phyloP scores from a whole-genome alignment of 2,797 vertebrate species.

The Sparidentex hasta region DNA sequence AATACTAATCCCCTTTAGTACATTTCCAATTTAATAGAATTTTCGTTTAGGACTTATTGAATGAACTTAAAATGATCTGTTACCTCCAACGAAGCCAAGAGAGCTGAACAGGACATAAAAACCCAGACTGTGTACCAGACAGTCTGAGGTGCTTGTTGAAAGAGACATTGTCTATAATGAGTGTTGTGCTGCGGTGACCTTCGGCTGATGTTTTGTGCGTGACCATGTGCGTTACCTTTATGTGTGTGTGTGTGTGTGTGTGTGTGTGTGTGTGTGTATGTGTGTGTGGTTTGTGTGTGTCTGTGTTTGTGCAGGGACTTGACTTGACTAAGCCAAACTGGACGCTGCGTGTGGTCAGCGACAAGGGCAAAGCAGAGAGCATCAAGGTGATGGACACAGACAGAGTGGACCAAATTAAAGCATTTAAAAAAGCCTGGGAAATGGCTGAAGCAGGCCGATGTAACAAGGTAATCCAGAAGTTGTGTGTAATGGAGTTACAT shows the following conservation, averaged over 20 bases:
- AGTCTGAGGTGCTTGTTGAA: conserved; percentile 35
- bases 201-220: conserved; percentile 35
- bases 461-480: conserved; percentile 86
- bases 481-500: not conserved
- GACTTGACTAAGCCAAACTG: conserved; percentile 87
- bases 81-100: conserved; percentile 36
- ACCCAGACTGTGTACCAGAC: conserved; percentile 40
- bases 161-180: conserved; percentile 21
- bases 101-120: conserved; percentile 23
- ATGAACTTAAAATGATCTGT: conserved; percentile 33
- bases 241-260: conserved; percentile 6
- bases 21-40: conserved; percentile 43
- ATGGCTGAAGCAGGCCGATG: conserved; percentile 88
- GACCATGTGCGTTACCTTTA: conserved; percentile 7
- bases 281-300: conserved; percentile 16
- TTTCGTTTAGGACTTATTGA: conserved; percentile 28
- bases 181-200: conserved; percentile 43
- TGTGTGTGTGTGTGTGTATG: conserved; percentile 9
- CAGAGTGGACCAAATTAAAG: conserved; percentile 89
- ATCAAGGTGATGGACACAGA: conserved; percentile 90
- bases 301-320: conserved; percentile 65
- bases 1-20: not conserved
- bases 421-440: conserved; percentile 93
- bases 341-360: conserved; percentile 88
- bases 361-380: conserved; percentile 80